These are phyloP conservation scores for Aleiodes testaceus DNA, from an alignment of 2,888 invertebrate genomes.

Conservation along the genomic window DNA sequence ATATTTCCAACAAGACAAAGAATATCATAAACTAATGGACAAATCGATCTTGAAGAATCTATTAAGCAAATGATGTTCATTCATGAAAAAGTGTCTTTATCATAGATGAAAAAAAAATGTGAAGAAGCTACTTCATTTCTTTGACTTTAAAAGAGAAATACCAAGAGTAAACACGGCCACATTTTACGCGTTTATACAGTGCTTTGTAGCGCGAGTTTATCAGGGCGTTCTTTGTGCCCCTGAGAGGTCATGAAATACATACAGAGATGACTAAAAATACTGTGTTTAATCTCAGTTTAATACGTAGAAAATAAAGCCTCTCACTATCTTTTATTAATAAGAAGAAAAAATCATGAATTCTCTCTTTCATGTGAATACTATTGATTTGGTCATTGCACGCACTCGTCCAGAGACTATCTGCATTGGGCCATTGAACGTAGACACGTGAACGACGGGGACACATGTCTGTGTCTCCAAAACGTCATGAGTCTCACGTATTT, in stretches of 20 bases:
- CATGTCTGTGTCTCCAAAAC: neutral
- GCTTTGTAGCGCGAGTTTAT: constrained; percentile 11
- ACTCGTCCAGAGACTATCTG: constrained; percentile 41
- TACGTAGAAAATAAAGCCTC: constrained; percentile 1
- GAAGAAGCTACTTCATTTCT: too few species aligned
- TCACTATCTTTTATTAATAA: neutral
- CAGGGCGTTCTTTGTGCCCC: constrained; percentile 28
- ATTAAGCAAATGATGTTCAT: too few species aligned
- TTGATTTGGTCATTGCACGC: constrained; percentile 61
- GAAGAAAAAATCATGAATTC: neutral
- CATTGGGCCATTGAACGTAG: constrained; percentile 39
- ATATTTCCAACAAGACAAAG: constrained; percentile 2
- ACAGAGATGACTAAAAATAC: constrained; percentile 21
- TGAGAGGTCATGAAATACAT: constrained; percentile 28
- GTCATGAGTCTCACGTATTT: neutral
- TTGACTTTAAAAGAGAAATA: too few species aligned
- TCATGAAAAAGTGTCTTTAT: too few species aligned
- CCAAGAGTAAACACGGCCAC: neutral
- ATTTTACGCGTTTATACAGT: constrained; percentile 12
- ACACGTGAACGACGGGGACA: constrained; percentile 25
- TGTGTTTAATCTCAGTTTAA: constrained; percentile 1
- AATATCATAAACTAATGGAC: neutral
- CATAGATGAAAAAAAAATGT: too few species aligned
- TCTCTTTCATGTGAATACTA: constrained; percentile 49
- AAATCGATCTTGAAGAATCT: neutral